Conservation (phyloP, 2,888 invertebrate species). For the Pelosia muscerda region DNA sequence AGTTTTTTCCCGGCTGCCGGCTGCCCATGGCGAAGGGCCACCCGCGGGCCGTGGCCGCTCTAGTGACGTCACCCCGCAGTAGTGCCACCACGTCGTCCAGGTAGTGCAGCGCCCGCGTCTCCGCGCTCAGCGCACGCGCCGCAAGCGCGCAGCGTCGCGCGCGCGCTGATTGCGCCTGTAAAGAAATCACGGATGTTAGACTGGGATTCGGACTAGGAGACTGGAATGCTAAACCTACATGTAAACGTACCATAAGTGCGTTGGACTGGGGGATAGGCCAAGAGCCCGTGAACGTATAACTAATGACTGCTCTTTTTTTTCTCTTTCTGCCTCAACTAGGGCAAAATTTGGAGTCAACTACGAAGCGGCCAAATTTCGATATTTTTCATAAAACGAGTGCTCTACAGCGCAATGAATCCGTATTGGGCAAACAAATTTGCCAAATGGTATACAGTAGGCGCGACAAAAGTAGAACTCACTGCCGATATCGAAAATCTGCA, state of each 20-base stretch:
- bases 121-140: slow-evolving; percentile 77
- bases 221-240: background rate
- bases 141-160: slow-evolving; percentile 78
- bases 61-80: slow-evolving; percentile 80
- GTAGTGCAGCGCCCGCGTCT: slow-evolving; percentile 82
- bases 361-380: too few species aligned
- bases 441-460: too few species aligned
- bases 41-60: slow-evolving; percentile 63
- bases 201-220: background rate
- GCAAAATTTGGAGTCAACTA: too few species aligned
- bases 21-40: slow-evolving; percentile 81
- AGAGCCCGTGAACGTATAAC: background rate
- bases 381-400: too few species aligned
- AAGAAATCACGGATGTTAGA: slow-evolving; percentile 9
- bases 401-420: too few species aligned
- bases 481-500: too few species aligned
- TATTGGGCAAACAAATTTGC: too few species aligned
- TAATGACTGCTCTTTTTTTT: background rate
- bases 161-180: slow-evolving; percentile 72
- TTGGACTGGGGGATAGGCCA: background rate
- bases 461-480: too few species aligned
- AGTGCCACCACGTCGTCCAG: slow-evolving; percentile 86
- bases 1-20: slow-evolving; percentile 72
- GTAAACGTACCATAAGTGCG: background rate
- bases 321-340: too few species aligned